Evolutionary conservation across 2,113 vertebrate species (phyloP).

Genomic region (Leucoraja erinaceus): DNA sequence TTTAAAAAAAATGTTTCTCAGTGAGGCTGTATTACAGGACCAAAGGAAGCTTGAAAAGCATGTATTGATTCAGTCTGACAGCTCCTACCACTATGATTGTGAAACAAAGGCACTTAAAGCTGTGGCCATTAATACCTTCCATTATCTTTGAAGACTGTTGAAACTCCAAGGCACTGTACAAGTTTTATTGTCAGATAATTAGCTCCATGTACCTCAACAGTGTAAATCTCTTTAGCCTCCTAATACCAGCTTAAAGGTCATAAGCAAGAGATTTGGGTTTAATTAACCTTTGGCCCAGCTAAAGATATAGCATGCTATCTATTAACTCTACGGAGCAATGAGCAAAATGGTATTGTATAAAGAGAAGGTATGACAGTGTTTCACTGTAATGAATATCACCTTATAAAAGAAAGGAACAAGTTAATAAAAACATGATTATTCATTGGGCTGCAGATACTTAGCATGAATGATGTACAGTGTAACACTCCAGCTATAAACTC

Average conservation of each 20-base stretch:
- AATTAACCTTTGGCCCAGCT: slow-evolving; percentile 59
- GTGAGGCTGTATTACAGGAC: slow-evolving; percentile 75
- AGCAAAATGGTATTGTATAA: background rate
- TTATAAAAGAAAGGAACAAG: background rate
- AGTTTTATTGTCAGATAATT: slow-evolving; percentile 67
- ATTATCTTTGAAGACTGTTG: slow-evolving; percentile 75
- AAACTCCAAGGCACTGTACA: slow-evolving; percentile 65
- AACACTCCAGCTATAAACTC: background rate
- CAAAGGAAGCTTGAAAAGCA: slow-evolving; percentile 77
- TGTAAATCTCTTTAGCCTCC: slow-evolving; percentile 68
- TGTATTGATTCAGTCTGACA: slow-evolving; percentile 81
- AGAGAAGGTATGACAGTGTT: background rate
- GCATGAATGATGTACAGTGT: background rate
- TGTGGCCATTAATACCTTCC: slow-evolving; percentile 76
- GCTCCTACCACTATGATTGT: slow-evolving; percentile 73
- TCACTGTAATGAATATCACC: background rate
- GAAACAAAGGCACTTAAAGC: slow-evolving; percentile 76
- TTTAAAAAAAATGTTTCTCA: slow-evolving; percentile 80
- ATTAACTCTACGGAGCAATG: background rate
- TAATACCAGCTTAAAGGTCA: slow-evolving; percentile 76
- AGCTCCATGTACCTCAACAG: slow-evolving; percentile 68
- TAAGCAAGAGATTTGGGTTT: slow-evolving; percentile 71
- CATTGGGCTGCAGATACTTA: background rate
- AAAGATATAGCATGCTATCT: slow-evolving; percentile 35
- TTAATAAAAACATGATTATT: background rate